These are phyloP conservation scores for Eulemur coronatus DNA, from an alignment of 2,797 vertebrate species.

Conservation along the genomic window DNA sequence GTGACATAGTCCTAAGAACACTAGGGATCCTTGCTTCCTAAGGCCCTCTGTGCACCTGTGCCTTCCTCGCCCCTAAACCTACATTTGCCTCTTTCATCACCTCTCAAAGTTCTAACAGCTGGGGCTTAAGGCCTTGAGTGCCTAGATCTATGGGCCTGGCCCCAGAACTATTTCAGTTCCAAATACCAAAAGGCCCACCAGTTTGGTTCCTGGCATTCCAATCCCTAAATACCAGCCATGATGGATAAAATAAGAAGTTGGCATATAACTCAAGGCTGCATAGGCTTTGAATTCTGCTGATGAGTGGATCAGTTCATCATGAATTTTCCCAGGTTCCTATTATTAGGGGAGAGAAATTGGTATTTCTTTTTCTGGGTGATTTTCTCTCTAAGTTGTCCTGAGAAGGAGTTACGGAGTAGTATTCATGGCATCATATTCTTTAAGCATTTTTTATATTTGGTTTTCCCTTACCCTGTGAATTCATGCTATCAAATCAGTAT, in stretches of 20 bases:
- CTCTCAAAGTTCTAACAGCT: neutral
- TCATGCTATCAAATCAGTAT: neutral
- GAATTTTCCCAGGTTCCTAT: neutral
- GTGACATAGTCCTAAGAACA: neutral
- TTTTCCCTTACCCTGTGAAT: neutral
- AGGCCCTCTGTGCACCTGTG: neutral
- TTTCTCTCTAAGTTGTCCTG: neutral
- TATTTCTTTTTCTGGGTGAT: neutral
- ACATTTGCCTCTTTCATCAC: neutral
- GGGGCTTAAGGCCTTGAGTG: neutral
- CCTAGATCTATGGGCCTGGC: neutral
- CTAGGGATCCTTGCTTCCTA: neutral
- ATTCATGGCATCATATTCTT: neutral
- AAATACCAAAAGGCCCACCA: neutral
- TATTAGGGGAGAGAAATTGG: neutral
- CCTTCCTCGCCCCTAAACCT: neutral
- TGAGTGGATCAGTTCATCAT: too few species aligned
- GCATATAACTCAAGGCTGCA: neutral
- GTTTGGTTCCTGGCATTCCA: neutral
- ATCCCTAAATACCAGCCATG: neutral
- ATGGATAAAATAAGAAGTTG: neutral
- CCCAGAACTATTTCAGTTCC: neutral
- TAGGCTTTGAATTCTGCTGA: neutral
- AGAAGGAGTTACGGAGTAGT: neutral
- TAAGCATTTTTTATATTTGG: neutral